Evolutionary conservation across 2,888 invertebrate genomes (phyloP).

Genomic region (Spilosoma lubricipeda): DNA sequence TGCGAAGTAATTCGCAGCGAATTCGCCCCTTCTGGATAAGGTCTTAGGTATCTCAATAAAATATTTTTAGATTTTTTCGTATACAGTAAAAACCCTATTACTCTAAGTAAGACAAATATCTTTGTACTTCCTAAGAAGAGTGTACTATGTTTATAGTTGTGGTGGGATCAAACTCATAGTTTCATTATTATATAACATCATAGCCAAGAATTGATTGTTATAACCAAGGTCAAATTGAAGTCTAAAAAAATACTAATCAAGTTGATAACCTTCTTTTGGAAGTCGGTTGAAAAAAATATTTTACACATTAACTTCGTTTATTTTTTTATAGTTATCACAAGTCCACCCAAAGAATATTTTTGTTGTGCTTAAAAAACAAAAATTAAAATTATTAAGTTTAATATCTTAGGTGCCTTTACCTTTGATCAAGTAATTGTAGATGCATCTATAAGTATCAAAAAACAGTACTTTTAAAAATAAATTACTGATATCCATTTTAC

Average conservation of each 20-base stretch:
- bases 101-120: neutral
- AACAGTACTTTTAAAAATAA: too few species aligned
- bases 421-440: neutral
- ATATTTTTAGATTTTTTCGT: too few species aligned
- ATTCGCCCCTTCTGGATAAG: too few species aligned
- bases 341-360: neutral
- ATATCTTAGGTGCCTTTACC: neutral
- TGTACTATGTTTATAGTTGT: neutral
- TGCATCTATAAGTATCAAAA: neutral
- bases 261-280: too few species aligned
- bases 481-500: neutral
- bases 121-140: neutral
- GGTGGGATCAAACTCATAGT: neutral
- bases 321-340: neutral
- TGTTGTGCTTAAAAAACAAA: neutral
- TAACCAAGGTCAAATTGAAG: neutral
- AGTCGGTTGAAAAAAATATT: neutral
- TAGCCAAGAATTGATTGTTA: neutral
- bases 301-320: neutral
- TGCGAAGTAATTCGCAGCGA: too few species aligned
- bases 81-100: too few species aligned
- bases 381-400: neutral
- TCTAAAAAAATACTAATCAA: neutral
- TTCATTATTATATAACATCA: neutral
- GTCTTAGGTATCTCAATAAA: too few species aligned